Evolutionary conservation across 2,797 vertebrate genomes (phyloP).

Genomic region (Phataginus tricuspis): DNA sequence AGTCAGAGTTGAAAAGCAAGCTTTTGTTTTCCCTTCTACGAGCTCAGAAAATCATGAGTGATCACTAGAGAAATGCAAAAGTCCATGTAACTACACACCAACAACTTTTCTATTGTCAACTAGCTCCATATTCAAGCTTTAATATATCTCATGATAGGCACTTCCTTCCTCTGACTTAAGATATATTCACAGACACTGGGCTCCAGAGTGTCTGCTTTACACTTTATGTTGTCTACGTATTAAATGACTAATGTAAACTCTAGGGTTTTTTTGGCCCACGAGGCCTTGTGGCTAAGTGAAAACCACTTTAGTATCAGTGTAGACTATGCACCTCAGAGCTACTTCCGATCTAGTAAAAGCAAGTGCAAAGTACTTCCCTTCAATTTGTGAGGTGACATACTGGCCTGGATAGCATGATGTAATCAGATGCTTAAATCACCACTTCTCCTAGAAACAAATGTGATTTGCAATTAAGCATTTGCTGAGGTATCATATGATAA

Average conservation of each 20-base stretch:
- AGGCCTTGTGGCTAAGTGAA: background rate
- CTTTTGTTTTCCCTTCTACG: background rate
- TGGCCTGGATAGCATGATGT: background rate
- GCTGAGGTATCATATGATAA: background rate
- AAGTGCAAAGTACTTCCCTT: background rate
- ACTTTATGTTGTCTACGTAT: background rate
- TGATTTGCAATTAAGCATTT: background rate
- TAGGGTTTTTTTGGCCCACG: background rate
- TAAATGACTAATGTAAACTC: background rate
- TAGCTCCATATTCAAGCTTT: background rate
- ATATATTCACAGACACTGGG: background rate
- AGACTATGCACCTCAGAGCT: background rate
- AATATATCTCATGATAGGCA: background rate
- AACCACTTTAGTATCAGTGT: background rate
- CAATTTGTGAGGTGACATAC: background rate
- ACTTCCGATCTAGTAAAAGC: background rate
- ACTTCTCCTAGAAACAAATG: background rate
- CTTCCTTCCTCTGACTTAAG: background rate
- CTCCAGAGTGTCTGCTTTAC: background rate
- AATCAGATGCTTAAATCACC: background rate
- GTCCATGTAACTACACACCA: background rate
- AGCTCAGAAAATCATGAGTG: background rate
- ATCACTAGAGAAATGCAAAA: background rate
- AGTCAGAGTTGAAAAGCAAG: background rate
- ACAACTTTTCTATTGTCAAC: background rate